Base-by-base conservation (phyloP, 2,113 vertebrate genomes). In the Eptesicus fuscus region DNA sequence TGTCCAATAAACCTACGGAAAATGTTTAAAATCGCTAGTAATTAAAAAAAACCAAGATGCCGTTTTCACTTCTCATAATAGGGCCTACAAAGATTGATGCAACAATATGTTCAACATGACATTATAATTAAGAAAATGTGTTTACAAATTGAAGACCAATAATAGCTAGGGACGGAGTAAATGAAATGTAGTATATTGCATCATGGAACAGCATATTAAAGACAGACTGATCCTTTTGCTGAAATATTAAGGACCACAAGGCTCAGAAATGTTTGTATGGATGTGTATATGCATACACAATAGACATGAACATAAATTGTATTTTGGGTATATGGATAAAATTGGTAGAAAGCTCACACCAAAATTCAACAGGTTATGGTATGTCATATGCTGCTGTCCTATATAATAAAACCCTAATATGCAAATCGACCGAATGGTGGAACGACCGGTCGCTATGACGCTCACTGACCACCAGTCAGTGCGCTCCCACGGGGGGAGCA, bases 321-420 rank as follows among this genome's bases (percentile, higher is more conserved):
- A 53, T 74, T 79, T 92, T 40, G 25, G 67, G 25, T 74, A 9
- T 32, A 28, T 20, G 65, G 63, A 22, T 76, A 79, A 88, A 74
- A 56, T 90, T 44, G 85, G 20, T 51, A 56, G 71, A 71, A 82
- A 93, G 73, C 73, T n/a, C n/a, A 77, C 47, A 83, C 53, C 53
- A 65, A 63, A 30, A 56, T 23, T 30, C 37, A 65, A 30, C 25
- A 2, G 32, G 51, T 71, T 37, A 69, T 13, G 4, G 4, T 49
- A 37, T 76, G 35, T 77, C 82, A 47, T 35, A 35, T 53, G 28
- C 14, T 37, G 32, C 59, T 61, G 6, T 61, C 28, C 37, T 67
- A 9, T 9, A 10, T 78, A 61, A 61, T 61, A 61, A 61, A 28
- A 61, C 59, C 23, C 59, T 61, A 59, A 59, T 59, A 59, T 59